Percentiles rank a stretch among this genome's conserved stretches.
These are phyloP conservation scores for Harpalus rufipes DNA, from an alignment of 2,888 invertebrate genomes.

Conservation along the genomic window DNA sequence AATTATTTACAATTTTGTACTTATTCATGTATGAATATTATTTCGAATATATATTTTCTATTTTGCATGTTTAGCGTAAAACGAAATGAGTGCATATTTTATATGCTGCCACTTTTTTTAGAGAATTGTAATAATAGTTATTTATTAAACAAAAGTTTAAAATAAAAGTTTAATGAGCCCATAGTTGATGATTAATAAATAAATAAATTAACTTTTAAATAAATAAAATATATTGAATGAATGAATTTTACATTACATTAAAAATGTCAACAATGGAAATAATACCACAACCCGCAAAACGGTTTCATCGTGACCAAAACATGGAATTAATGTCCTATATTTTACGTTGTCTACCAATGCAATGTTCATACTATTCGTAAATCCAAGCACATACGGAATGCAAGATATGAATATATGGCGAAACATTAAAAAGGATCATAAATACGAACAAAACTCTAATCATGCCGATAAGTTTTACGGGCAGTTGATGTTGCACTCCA, in stretches of 20 bases:
- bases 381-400: too few species aligned
- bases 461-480: conserved; percentile 9
- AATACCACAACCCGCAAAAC: too few species aligned
- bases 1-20: not conserved
- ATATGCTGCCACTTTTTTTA: not conserved
- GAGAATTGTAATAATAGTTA: not conserved
- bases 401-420: not conserved
- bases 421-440: conserved; percentile 7
- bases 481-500: conserved; percentile 27
- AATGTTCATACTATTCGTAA: not conserved
- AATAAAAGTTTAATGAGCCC: too few species aligned
- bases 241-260: too few species aligned
- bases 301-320: too few species aligned
- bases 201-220: too few species aligned
- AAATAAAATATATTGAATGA: too few species aligned
- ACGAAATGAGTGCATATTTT: not conserved
- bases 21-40: conserved; percentile 3
- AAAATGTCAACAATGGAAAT: too few species aligned
- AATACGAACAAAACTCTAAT: conserved; percentile 8
- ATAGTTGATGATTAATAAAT: too few species aligned
- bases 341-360: not conserved
- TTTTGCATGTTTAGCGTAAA: not conserved
- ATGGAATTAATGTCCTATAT: too few species aligned
- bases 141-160: too few species aligned
- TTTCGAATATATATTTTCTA: not conserved